Percentiles rank a stretch among this genome's conserved stretches.
These are phyloP conservation scores for Monopterus albus DNA, from an alignment of 2,113 vertebrate genomes.

Conservation along the genomic window DNA sequence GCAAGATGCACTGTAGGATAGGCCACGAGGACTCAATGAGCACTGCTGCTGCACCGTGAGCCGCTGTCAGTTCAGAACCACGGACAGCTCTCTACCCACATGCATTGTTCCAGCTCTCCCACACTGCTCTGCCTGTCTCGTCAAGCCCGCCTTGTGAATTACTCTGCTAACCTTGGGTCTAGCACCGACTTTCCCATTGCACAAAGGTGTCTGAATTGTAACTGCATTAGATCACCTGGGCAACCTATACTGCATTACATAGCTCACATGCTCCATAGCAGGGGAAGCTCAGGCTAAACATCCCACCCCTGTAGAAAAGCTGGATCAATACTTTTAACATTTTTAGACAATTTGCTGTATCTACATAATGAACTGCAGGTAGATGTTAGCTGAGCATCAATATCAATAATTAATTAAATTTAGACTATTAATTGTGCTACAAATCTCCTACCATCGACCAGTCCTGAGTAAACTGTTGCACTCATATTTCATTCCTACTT, in stretches of 20 bases:
- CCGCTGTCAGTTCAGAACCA: constrained; percentile 41
- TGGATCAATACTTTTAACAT: not conserved
- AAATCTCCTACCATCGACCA: constrained; percentile 54
- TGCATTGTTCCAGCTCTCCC: not conserved
- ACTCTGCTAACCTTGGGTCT: constrained; percentile 21
- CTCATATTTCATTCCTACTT: constrained; percentile 59
- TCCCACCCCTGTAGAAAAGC: not conserved
- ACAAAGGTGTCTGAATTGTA: constrained; percentile 6
- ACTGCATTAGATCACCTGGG: not conserved
- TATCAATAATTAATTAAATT: constrained; percentile 57
- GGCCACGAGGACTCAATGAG: constrained; percentile 35
- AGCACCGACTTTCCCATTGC: not conserved
- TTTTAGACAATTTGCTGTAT: not conserved
- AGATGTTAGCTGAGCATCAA: not conserved
- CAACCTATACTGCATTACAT: not conserved
- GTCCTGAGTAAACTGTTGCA: constrained; percentile 46
- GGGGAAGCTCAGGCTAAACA: constrained; percentile 18
- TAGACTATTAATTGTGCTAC: constrained; percentile 57
- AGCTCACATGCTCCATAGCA: not conserved
- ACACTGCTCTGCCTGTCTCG: not conserved
- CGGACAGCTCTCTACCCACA: constrained; percentile 18
- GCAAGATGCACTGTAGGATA: constrained; percentile 43
- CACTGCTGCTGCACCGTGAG: not conserved
- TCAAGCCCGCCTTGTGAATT: not conserved
- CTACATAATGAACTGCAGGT: not conserved